Percentiles rank a stretch among this genome's conserved stretches.
phyloP scores from a whole-genome alignment of 2,797 vertebrate genomes.

The Falco columbarius region DNA sequence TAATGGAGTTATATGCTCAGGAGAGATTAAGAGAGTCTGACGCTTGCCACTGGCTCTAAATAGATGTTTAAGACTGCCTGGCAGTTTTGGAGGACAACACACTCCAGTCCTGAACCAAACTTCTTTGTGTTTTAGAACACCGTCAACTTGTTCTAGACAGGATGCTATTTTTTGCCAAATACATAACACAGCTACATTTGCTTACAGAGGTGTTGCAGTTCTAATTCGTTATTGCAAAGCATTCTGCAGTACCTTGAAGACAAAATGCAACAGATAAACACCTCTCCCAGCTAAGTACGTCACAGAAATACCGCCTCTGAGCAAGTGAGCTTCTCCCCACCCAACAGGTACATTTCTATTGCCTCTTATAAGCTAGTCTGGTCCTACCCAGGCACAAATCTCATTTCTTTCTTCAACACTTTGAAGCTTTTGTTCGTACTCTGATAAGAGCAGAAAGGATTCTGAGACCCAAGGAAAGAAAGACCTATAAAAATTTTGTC shows the following conservation, averaged over 20 bases:
- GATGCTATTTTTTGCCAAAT: not conserved
- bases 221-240: conserved; percentile 5
- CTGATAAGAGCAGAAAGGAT: not conserved
- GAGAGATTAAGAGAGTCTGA: not conserved
- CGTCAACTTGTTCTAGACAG: not conserved
- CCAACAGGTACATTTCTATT: not conserved
- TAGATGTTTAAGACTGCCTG: not conserved
- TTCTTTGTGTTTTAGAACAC: not conserved
- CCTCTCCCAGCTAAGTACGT: not conserved
- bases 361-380: not conserved
- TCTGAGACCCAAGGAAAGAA: not conserved
- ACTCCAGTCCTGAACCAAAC: not conserved
- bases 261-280: not conserved
- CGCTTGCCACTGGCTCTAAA: not conserved
- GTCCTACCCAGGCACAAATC: not conserved
- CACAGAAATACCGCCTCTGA: not conserved
- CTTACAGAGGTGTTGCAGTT: not conserved
- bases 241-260: not conserved
- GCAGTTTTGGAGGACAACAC: not conserved
- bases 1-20: not conserved
- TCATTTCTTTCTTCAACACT: not conserved
- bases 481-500: not conserved
- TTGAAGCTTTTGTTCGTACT: conserved; percentile 6
- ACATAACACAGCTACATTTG: conserved; percentile 5
- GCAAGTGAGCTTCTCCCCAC: not conserved